Evolutionary conservation across 2,888 invertebrate species (phyloP), one percentile per base, ranked within the genome.

Genomic region (Synergus itoensis): DNA sequence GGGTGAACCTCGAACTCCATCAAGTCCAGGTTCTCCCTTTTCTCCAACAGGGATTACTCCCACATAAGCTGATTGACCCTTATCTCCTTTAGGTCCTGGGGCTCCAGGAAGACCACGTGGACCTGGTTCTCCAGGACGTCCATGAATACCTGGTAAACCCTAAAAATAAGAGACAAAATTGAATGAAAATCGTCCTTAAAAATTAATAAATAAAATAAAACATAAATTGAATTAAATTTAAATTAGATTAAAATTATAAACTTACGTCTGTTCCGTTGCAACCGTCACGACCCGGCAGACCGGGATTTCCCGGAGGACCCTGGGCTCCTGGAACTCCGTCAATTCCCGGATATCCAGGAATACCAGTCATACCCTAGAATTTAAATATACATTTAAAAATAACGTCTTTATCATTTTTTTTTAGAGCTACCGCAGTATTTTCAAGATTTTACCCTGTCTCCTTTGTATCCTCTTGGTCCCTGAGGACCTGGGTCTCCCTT

Each of bases 261-360:
- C 95, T 94, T 94, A 97, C 98, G 92, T 98, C 98, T 77, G 98
- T 97, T 89, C 99, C 99, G 89, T 99, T 99, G 90, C 99, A 99
- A 12, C 99, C 99, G 90, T 99, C 98, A 87, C 96, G 93, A 77
- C 99, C 99, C 62, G 97, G 95, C 64, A 95, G 93, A 86, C 98
- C 98, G n/a, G 96, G 94, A 0, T 94, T 89, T 76, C 98, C 94
- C 7, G 93, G 91, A 0, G 94, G 94, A 48, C 97, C 97, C 89
- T 94, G 95, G 81, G 94, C 90, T 80, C 97, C 97, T 28, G 95
- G 96, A 82, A 96, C 93, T 73, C 97, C 97, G 87, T 95, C 94
- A 81, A 95, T 94, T 82, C 97, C 98, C 7, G 96, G 95, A 91
- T 96, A 97, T 80, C 99, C 99, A 82, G 98, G 98, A 84, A 96